Base-by-base conservation (phyloP, 2,888 invertebrate species). In the Cheilosia vernalis region DNA sequence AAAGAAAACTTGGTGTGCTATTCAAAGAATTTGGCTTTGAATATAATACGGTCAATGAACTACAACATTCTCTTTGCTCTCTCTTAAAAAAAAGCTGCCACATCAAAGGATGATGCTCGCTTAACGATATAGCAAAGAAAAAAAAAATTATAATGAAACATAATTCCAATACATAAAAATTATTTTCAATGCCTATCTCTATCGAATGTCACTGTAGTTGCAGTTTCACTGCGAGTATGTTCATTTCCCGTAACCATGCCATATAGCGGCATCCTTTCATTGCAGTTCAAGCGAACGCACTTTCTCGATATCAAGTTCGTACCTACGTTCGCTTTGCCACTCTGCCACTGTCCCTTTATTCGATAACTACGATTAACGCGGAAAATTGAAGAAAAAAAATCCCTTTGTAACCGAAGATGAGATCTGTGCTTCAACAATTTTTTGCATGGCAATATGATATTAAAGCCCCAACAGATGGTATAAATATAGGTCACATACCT, bases 401-500 rank as follows among this genome's bases (percentile, higher is more conserved):
- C 30, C 49, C 61, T 64, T 27, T 67, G 84, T 70, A 80, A 80
- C 58, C 53, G 33, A 70, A 84, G 80, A 79, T 74, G 60, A 72
- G 55, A 58, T 74, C 49, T 84, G 69, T 84, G 80, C 74, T 81
- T 66, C 67, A 81, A 81, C 4, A 24, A 10, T 6, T 24, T 51
- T 51, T 81, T 69, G 49, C 73, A 17, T n/a, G 58, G 74, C 80
- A 64, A 84, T 70, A 64, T 61, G 80, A 84, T 84, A 83, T 55
- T 53, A 27, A 17, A 53, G 51, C 21, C n/a, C 53, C 61, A 51
- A 74, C 53, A 74, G 79, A 84, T 79, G 74, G 55, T 64, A 66
- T 55, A 66, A 80, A 84, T 74, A 74, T 84, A 70, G 84, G 84
- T 80, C 84, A 84, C 74, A 79, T 64, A 64, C 73, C 64, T 37